Base-by-base conservation (phyloP, 2,113 vertebrate species). In the Mugil cephalus region DNA sequence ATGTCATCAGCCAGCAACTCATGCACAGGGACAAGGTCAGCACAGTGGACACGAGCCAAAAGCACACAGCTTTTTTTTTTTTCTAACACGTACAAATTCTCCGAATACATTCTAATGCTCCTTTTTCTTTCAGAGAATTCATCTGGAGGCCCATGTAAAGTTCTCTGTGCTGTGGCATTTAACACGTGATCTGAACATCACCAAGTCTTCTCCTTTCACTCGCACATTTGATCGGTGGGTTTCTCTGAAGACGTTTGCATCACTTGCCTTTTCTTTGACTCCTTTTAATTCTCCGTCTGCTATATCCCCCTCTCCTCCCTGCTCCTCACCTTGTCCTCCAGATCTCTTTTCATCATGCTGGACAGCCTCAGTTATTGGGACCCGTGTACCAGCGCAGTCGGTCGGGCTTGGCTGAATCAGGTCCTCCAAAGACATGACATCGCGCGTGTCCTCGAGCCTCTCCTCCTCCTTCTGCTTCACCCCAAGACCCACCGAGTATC, bases 151-250 rank as follows among this genome's bases (percentile, higher is more conserved):
- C 67, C 98, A 99, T 53, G 95, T 97, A 19, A 98, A 98, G 84
- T 99, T 99, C 90, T 96, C 97, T 45, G 95, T 99, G 38, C 94
- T 99, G 10, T 99, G 98, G 98, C 98, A 99, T 88, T 94, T 99
- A 47, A 99, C 98, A 39, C 94, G 97, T 78, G 98, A 99, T 84
- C 91, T 99, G 67, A 98, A 99, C 86, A 95, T 98, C 87, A 98
- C 95, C 85, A 99, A 99, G 85, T 96, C 97, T 0, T 96, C 97
- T 77, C 96, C 98, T 61, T 99, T 98, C 80, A 96, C 95, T 71
- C 97, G 98, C 61, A 98, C 97, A 14, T 99, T 99, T 92, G 98
- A 99, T 95, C 96, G 98, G 98, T 98, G 83, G 45, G 94, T 93
- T 9, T 30, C 24, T 3, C 24, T 30, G 24, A 30, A 30, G 24